Conservation (phyloP, 2,888 invertebrate species). For the Podabrus alpinus region DNA sequence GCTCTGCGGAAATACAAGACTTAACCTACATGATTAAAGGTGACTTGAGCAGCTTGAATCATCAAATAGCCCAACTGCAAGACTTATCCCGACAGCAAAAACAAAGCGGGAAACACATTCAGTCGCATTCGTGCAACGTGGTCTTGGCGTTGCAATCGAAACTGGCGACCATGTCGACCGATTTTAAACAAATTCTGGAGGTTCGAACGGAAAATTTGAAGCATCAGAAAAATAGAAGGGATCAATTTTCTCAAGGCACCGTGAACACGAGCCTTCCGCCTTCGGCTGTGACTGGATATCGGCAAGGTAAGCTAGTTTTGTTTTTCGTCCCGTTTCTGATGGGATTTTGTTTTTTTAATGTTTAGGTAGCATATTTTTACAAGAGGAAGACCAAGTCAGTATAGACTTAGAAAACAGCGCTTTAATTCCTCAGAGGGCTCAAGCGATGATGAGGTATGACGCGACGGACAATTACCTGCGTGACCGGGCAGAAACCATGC, state of each 20-base stretch:
- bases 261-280: slow-evolving; percentile 66
- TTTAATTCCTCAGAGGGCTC: slow-evolving; percentile 55
- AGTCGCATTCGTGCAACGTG: slow-evolving; percentile 91
- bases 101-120: slow-evolving; percentile 75
- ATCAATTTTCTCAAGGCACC: slow-evolving; percentile 82
- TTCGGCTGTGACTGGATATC: slow-evolving; percentile 60
- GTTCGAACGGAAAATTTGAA: slow-evolving; percentile 97
- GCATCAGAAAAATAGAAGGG: slow-evolving; percentile 90
- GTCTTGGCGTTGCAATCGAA: slow-evolving; percentile 92
- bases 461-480: slow-evolving; percentile 89
- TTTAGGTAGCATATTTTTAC: slow-evolving; percentile 52
- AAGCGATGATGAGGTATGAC: slow-evolving; percentile 77
- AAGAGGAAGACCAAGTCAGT: slow-evolving; percentile 74
- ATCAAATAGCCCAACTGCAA: slow-evolving; percentile 92
- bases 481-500: slow-evolving; percentile 96
- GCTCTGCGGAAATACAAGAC: slow-evolving; percentile 95
- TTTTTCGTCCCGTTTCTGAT: not conserved
- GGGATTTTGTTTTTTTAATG: slow-evolving; percentile 9
- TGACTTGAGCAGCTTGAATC: slow-evolving; percentile 91
- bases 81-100: slow-evolving; percentile 78
- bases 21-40: slow-evolving; percentile 96
- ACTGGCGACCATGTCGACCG: slow-evolving; percentile 94
- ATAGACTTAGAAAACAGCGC: slow-evolving; percentile 79
- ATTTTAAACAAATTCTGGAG: slow-evolving; percentile 97
- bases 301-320: slow-evolving; percentile 49